These are phyloP conservation scores for Scaptodrosophila lebanonensis DNA, from an alignment of 1,140 invertebrate species.

Conservation along the genomic window DNA sequence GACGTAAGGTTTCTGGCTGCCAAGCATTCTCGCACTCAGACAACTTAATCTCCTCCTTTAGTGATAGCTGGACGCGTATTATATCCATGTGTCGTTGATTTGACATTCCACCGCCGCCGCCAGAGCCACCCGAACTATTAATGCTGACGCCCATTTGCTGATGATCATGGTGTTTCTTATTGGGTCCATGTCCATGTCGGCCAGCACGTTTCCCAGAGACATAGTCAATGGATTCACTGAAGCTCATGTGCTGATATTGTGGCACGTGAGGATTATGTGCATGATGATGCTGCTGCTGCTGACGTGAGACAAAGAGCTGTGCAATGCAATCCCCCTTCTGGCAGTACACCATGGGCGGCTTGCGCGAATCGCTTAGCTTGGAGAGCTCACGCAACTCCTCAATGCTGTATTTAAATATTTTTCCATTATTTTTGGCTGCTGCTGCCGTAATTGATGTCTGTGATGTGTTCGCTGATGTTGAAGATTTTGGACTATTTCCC, in stretches of 20 bases:
- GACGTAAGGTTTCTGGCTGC: conserved; percentile 82
- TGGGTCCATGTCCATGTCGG: conserved; percentile 34
- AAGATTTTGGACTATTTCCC: conserved; percentile 1
- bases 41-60: conserved; percentile 89
- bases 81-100: conserved; percentile 78
- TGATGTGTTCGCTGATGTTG: conserved; percentile 7
- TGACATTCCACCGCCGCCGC: conserved; percentile 27
- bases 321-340: conserved; percentile 67
- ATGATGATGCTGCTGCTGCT: conserved; percentile 53
- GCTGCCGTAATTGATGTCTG: not conserved
- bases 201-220: conserved; percentile 60
- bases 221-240: conserved; percentile 61
- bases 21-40: conserved; percentile 93
- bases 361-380: conserved; percentile 47
- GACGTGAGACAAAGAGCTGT: conserved; percentile 64
- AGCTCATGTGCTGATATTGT: conserved; percentile 67
- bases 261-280: conserved; percentile 38
- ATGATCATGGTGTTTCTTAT: conserved; percentile 65
- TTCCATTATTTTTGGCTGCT: not conserved
- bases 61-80: conserved; percentile 85
- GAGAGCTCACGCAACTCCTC: conserved; percentile 57
- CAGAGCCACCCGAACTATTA: conserved; percentile 5
- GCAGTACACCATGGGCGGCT: conserved; percentile 63
- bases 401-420: conserved; percentile 41
- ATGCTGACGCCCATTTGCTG: conserved; percentile 47